phyloP scores from a whole-genome alignment of 2,888 invertebrate species.

The Pterostichus niger region DNA sequence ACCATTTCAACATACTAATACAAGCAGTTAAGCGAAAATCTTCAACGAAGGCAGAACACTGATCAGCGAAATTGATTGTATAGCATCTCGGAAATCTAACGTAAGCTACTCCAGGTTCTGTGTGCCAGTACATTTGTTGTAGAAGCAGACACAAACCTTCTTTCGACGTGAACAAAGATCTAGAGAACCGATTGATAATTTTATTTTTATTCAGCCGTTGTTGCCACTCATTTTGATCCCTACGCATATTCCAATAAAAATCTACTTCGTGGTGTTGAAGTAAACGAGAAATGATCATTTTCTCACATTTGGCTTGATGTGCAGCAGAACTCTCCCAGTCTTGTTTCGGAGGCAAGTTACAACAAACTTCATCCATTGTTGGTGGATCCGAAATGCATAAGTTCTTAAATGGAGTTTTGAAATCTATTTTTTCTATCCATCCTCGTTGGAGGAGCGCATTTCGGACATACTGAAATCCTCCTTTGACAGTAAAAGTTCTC shows the following conservation, averaged over 20 bases:
- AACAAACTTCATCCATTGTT: constrained; percentile 74
- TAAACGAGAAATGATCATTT: constrained; percentile 84
- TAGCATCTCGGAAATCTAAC: constrained; percentile 90
- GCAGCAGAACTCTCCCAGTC: constrained; percentile 75
- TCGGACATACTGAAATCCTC: constrained; percentile 86
- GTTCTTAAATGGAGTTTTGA: constrained; percentile 59
- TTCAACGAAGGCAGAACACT: constrained; percentile 90
- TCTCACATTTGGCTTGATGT: constrained; percentile 83
- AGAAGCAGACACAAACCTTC: constrained; percentile 90
- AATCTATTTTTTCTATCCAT: constrained; percentile 86
- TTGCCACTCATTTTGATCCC: constrained; percentile 89
- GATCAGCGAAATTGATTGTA: constrained; percentile 84
- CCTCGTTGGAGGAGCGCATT: constrained; percentile 85
- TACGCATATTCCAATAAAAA: constrained; percentile 93
- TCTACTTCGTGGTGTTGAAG: constrained; percentile 90
- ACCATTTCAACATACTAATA: constrained; percentile 89
- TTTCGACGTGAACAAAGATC: constrained; percentile 95
- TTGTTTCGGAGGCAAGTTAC: constrained; percentile 75
- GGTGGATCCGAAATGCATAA: constrained; percentile 23
- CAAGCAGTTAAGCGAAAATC: constrained; percentile 95
- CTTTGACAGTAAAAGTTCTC: constrained; percentile 82
- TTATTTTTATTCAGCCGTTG: constrained; percentile 82
- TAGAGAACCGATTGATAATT: constrained; percentile 89
- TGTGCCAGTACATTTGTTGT: constrained; percentile 92
- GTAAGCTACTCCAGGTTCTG: constrained; percentile 88